Evolutionary conservation across 2,888 invertebrate species (phyloP), one percentile per base, ranked within the genome.

Genomic region (Cantharis rustica): DNA sequence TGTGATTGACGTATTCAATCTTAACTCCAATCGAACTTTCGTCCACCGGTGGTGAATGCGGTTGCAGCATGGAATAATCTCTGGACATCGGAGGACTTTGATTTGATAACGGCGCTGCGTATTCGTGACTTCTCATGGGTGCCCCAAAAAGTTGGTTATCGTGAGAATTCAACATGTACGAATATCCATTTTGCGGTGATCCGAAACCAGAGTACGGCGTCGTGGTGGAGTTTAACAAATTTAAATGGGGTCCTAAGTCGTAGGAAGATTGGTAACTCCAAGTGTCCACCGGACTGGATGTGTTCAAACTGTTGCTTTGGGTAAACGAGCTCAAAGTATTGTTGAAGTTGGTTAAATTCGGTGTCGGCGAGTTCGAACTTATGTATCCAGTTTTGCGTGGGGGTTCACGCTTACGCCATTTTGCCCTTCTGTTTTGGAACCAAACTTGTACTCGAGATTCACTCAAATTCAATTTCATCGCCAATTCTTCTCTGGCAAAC

Each of bases 361-460:
- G 92, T 82, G 92, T 93, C 0, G 93, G 93, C 0, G 92, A 91
- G 83, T 91, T 93, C 3, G 93, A 92, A 75, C 92, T 93, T 84
- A 94, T 91, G 90, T 93, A 93, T 47, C 94, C 95, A 0, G 95
- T 96, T 88, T 97, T 97, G 61, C 97, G 91, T 0, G 97, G 97
- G 0, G 97, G 97, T 86, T 97, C 97, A 61, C 97, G 93, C 86
- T 97, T 97, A 69, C 97, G 92, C 97, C 97, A 97, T 87, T 97
- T 97, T 13, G 97, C 97, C 79, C 97, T 91, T 79, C 97, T 91
- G 86, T 97, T 97, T 89, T 96, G 95, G 87, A 96, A 96, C 95
- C 95, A 96, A 31, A 95, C 95, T 85, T 93, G 93, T 0, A 93
- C 93, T 7, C 93, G 88, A 0, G 92, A 92, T 83, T 98, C 98